Conservation (phyloP, 2,888 invertebrate genomes). For the Dexiosoma caninum region DNA sequence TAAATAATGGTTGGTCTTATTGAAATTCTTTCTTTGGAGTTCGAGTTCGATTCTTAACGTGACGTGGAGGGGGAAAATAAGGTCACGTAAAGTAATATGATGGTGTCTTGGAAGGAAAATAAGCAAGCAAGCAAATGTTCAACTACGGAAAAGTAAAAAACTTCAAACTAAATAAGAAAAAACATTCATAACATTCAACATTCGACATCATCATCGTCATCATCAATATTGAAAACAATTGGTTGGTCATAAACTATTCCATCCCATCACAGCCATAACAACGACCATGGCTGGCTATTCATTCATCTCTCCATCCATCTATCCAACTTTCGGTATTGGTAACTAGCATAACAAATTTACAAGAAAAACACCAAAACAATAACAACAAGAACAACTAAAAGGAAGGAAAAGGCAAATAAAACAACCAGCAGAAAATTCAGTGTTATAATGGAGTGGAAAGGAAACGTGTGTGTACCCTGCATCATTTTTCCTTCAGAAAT, state of each 20-base stretch:
- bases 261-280: conserved; percentile 43
- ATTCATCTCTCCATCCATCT: conserved; percentile 21
- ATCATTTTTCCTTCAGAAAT: neutral
- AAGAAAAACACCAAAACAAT: conserved; percentile 27
- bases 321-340: conserved; percentile 35
- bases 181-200: conserved; percentile 62
- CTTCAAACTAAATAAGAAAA: conserved; percentile 34
- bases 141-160: conserved; percentile 7
- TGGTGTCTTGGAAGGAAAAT: conserved; percentile 52
- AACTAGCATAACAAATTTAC: conserved; percentile 60
- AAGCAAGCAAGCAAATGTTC: conserved; percentile 33
- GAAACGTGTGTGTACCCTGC: conserved; percentile 29
- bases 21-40: conserved; percentile 27
- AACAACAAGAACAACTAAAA: too few relatives aligned
- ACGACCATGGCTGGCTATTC: conserved; percentile 9
- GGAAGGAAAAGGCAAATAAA: neutral
- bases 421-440: conserved; percentile 4
- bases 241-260: conserved; percentile 54
- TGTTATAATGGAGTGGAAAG: conserved; percentile 21
- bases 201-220: conserved; percentile 58
- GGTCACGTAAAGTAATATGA: conserved; percentile 61
- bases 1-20: conserved; percentile 36
- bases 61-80: conserved; percentile 62
- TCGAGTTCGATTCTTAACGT: conserved; percentile 39
- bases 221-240: conserved; percentile 59